Base-by-base conservation (phyloP, 2,797 vertebrate genomes). In the Muscicapa comitata region DNA sequence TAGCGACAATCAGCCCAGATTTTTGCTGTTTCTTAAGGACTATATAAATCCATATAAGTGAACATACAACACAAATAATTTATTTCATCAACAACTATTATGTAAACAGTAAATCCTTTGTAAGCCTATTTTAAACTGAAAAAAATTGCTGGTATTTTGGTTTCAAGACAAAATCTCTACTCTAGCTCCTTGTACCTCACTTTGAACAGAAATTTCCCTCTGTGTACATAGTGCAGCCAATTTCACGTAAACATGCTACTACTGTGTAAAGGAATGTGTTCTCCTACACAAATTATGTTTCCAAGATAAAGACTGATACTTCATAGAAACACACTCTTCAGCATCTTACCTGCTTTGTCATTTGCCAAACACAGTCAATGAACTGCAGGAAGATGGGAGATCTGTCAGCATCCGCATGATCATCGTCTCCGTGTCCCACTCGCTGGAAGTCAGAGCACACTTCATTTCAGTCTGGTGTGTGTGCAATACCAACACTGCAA, bases 301-400 rank as follows among this genome's bases (percentile, higher is more conserved):
- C 67, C 29, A 86, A 70, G 43, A 61, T 3, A 84, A 83, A 89
- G 55, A 54, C 43, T 45, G 28, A 33, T 13, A 62, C 14, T 35
- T 84, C 75, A 78, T 0, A 71, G 13, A 76, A 92, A 84, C 8
- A 57, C 1, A 88, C n/a, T 58, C 13, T 12, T 48, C 73, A 91
- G 45, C 38, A 66, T 62, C 96, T 98, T 96, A 99, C 99, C 98
- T 99, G 99, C 93, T 98, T 99, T 76, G 98, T 99, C 98, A 99
- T 99, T 97, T 99, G 99, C 99, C 99, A 99, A 61, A 99, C 99
- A 80, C 99, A 99, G 96, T 99, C 99, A 8, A 99, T 98, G 97
- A 99, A 99, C 97, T 99, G 99, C 88, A 99, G 98, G 74, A 99
- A 99, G 87, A 99, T 99, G 25, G 99, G 99, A 1, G 99, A 99